Conservation (phyloP, 2,113 vertebrate species). For the western clawed frog (Xenopus tropicalis) region UCB_Xtro_10.0 CM004445.2:106102001-106102500, state of each 20-base stretch:
- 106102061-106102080: background rate
- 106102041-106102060: background rate
- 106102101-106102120: slow-evolving; percentile 5
- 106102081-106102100: too few relatives aligned
- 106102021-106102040: background rate
- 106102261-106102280: background rate
- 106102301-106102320: too few relatives aligned
- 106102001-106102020: background rate
- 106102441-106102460: too few relatives aligned
- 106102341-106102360: too few relatives aligned
- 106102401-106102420: too few relatives aligned
- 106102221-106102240: background rate
- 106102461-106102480: too few relatives aligned
- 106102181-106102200: slow-evolving; percentile 11
- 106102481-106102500: too few relatives aligned
- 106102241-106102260: background rate
- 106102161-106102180: slow-evolving; percentile 3
- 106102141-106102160: slow-evolving; percentile 12
- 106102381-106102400: too few relatives aligned
- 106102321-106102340: too few relatives aligned
- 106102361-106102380: too few relatives aligned
- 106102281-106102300: background rate
- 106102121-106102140: slow-evolving; percentile 12
- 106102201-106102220: background rate
- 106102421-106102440: too few relatives aligned